A percentile compares a stretch with the other conserved stretches of the same genome.
phyloP scores from a whole-genome alignment of 1,140 invertebrate genomes.

The Philaenus spumarius region DNA sequence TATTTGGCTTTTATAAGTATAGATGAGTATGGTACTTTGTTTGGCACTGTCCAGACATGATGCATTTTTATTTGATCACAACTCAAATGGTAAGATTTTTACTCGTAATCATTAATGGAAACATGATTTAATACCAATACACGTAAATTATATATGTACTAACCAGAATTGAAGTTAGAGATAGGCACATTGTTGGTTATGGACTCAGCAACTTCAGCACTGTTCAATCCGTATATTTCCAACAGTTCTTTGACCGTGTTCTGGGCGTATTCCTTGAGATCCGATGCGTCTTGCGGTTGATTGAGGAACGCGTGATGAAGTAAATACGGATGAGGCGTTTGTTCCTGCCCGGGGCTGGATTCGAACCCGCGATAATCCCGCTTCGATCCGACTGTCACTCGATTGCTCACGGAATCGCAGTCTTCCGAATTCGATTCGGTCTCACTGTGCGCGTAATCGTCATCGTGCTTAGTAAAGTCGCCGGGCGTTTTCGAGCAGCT shows the following conservation, averaged over 20 bases:
- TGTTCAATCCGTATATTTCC: slow-evolving; percentile 48
- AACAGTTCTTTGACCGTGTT: slow-evolving; percentile 53
- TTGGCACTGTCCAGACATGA: no score
- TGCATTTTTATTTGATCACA: no score
- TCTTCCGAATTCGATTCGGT: slow-evolving; percentile 21
- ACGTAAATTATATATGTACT: no score
- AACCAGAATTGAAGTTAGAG: slow-evolving; percentile 42
- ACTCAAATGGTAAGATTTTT: no score
- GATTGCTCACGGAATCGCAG: background rate
- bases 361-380: slow-evolving; percentile 2
- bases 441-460: slow-evolving; percentile 20
- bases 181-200: slow-evolving; percentile 40
- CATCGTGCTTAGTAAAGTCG: background rate
- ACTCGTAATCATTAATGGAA: no score
- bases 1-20: no score
- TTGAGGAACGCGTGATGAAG: slow-evolving; percentile 27
- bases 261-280: slow-evolving; percentile 50
- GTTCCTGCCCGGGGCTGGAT: slow-evolving; percentile 4
- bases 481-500: slow-evolving; percentile 21
- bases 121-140: no score
- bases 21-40: no score
- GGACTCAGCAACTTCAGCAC: slow-evolving; percentile 39
- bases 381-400: slow-evolving; percentile 4
- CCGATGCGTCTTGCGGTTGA: slow-evolving; percentile 34
- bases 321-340: slow-evolving; percentile 20